These are phyloP conservation scores for Hemibagrus guttatus DNA, from an alignment of 2,797 vertebrate genomes.

Conservation along the genomic window DNA sequence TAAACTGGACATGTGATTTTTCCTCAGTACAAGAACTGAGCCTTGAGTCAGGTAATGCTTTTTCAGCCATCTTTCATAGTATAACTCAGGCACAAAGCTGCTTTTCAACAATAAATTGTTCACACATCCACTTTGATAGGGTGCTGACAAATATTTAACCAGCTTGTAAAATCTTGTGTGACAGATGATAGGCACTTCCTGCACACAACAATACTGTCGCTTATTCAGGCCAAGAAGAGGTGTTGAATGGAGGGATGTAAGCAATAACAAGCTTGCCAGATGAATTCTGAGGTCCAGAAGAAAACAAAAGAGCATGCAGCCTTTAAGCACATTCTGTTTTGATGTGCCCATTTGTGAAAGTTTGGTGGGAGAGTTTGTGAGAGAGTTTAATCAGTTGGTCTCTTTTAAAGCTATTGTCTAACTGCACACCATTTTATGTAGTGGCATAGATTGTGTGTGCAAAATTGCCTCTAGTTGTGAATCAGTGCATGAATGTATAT, in stretches of 20 bases:
- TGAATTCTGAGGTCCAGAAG: background rate
- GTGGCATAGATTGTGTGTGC: background rate
- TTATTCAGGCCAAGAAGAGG: conserved; percentile 27
- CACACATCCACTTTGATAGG: conserved; percentile 42
- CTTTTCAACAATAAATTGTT: conserved; percentile 46
- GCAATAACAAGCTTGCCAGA: conserved; percentile 21
- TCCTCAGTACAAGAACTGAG: background rate
- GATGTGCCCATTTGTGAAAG: background rate
- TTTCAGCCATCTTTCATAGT: conserved; percentile 32
- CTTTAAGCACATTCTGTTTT: background rate
- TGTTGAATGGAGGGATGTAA: background rate
- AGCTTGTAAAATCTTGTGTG: conserved; percentile 49
- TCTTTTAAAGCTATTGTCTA: conserved; percentile 12
- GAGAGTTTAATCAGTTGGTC: background rate
- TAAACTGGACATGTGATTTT: background rate
- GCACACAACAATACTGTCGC: conserved; percentile 51
- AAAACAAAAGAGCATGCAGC: background rate
- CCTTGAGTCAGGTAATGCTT: conserved; percentile 18
- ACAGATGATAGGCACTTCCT: conserved; percentile 53
- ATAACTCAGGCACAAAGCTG: conserved; percentile 44
- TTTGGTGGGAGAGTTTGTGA: background rate
- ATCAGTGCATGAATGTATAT: background rate
- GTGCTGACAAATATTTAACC: conserved; percentile 58
- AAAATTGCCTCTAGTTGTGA: background rate
- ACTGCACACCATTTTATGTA: conserved; percentile 10